Evolutionary conservation across 2,113 vertebrate genomes (phyloP).

Genomic region (Lampris megalopsis): DNA sequence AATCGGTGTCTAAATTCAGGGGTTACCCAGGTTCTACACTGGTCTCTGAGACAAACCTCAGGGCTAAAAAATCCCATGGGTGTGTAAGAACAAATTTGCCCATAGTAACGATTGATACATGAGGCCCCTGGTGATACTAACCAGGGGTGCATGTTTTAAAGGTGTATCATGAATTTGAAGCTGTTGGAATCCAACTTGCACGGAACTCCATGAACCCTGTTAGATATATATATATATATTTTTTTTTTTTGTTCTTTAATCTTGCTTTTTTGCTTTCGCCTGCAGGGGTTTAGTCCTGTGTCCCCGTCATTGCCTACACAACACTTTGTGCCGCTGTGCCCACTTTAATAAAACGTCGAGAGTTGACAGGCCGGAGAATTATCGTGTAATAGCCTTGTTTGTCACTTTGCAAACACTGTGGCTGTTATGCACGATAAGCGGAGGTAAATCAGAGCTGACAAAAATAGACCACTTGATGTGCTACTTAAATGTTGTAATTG

Average conservation of each 20-base stretch:
- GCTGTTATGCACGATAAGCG: slow-evolving; percentile 44
- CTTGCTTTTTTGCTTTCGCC: slow-evolving; percentile 10
- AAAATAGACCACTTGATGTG: background rate
- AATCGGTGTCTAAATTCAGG: too few relatives aligned
- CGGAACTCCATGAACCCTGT: background rate
- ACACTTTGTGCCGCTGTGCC: slow-evolving; percentile 37
- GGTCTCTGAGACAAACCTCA: too few relatives aligned
- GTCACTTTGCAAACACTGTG: slow-evolving; percentile 41
- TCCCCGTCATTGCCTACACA: slow-evolving; percentile 2
- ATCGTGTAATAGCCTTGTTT: slow-evolving; percentile 53
- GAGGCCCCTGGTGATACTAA: background rate
- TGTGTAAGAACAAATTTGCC: too few relatives aligned
- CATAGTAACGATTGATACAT: too few relatives aligned
- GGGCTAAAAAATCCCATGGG: too few relatives aligned
- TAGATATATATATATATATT: background rate
- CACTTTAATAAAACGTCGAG: slow-evolving; percentile 37
- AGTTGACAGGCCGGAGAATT: slow-evolving; percentile 59
- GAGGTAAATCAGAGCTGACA: slow-evolving; percentile 17
- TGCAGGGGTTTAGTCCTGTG: slow-evolving; percentile 28
- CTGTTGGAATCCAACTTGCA: slow-evolving; percentile 11
- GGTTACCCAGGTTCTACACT: too few relatives aligned
- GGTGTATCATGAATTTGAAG: background rate
- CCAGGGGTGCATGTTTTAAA: slow-evolving; percentile 5
- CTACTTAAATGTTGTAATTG: slow-evolving; percentile 27
- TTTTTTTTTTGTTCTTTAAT: slow-evolving; percentile 20